Evolutionary conservation across 53 echinoderm and acorn worm species (phyloP).

Genomic region (Echinarachnius parma): DNA sequence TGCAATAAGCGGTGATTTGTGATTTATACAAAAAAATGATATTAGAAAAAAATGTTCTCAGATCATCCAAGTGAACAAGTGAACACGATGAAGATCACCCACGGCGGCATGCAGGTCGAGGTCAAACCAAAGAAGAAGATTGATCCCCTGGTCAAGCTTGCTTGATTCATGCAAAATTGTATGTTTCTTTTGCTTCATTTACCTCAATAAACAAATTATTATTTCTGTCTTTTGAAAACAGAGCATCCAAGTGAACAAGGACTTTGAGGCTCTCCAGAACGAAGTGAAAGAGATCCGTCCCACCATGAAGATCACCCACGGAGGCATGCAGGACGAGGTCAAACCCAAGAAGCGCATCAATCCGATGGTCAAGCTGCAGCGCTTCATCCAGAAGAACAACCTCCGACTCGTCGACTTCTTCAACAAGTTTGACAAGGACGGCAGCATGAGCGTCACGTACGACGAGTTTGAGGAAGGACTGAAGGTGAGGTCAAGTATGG

Average conservation of each 20-base stretch:
- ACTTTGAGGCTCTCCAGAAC: conserved; percentile 91
- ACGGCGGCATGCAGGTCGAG: conserved; percentile 84
- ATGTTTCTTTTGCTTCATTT: no score
- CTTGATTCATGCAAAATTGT: conserved; percentile 84
- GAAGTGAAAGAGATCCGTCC: conserved; percentile 81
- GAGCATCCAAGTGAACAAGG: conserved; percentile 99
- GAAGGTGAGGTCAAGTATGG: conserved; percentile 73
- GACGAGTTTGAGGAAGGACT: conserved; percentile 95
- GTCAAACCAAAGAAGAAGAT: conserved; percentile 84
- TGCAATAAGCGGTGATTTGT: no score
- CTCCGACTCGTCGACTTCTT: conserved; percentile 96
- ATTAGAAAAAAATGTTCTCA: no score
- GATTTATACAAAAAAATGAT: no score
- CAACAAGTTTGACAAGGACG: conserved; percentile 99
- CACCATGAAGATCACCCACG: conserved; percentile 80
- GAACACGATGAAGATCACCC: conserved; percentile 75
- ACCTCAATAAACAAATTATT: no score
- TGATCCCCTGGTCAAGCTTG: conserved; percentile 92
- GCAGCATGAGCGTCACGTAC: conserved; percentile 97
- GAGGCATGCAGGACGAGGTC: conserved; percentile 83
- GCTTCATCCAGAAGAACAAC: conserved; percentile 98
- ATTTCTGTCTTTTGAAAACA: no score
- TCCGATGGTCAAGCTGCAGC: conserved; percentile 94
- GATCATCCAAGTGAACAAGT: no score
- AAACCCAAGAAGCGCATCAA: conserved; percentile 87